A percentile compares a stretch with the other conserved stretches of the same genome.
Conservation (phyloP, 2,113 vertebrate species). For the Cavia porcellus region DNA sequence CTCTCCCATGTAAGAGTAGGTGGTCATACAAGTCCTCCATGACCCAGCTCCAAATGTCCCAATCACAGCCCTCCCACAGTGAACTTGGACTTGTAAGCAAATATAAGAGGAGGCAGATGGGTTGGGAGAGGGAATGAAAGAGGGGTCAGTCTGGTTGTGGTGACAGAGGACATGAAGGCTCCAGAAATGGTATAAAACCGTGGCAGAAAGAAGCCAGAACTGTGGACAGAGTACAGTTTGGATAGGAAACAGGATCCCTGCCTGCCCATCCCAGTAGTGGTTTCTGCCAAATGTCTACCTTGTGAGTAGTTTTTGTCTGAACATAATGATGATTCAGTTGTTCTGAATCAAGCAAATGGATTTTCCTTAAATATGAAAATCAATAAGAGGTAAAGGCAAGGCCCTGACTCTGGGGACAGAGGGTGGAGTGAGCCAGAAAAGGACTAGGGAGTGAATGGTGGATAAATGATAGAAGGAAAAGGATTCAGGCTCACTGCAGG, state of each 20-base stretch:
- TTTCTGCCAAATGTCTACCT: conserved; percentile 28
- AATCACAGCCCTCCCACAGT: neutral
- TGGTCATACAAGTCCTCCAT: neutral
- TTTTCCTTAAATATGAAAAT: conserved; percentile 79
- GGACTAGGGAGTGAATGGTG: too few species aligned
- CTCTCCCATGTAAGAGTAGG: neutral
- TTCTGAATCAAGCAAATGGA: conserved; percentile 73
- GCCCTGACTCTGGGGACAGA: neutral
- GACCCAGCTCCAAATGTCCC: neutral
- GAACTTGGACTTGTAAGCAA: neutral
- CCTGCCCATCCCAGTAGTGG: neutral
- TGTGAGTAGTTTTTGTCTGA: conserved; percentile 50
- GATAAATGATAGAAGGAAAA: neutral
- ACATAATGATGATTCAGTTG: conserved; percentile 71
- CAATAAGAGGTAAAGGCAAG: conserved; percentile 60
- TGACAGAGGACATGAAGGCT: neutral
- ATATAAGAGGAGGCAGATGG: neutral
- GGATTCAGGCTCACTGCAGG: neutral
- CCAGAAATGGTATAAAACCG: neutral
- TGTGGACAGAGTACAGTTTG: neutral
- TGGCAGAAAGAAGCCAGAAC: neutral
- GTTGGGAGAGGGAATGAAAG: neutral
- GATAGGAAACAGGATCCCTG: neutral
- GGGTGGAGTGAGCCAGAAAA: neutral
- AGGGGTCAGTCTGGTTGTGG: neutral